Evolutionary conservation across 35 echinoderm and acorn worm genomes (phyloP).

Genomic region (Stichopus chloronotus): DNA sequence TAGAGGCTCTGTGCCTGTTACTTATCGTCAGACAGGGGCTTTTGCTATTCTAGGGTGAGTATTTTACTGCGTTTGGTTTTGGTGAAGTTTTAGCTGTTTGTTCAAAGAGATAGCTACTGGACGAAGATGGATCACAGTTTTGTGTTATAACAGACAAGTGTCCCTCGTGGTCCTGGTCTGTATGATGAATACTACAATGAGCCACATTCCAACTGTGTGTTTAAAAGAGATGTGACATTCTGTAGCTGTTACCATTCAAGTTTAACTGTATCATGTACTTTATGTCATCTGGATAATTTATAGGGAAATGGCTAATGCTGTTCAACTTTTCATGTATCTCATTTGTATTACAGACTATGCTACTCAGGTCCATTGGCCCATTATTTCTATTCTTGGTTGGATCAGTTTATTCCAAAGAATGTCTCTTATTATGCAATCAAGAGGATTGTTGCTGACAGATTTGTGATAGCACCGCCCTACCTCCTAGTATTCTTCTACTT

Average conservation of each 20-base stretch:
- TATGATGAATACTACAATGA: too few species aligned
- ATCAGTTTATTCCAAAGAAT: conserved; percentile 70
- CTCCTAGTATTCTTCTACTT: conserved; percentile 80
- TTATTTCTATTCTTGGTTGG: conserved; percentile 86
- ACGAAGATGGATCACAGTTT: too few species aligned
- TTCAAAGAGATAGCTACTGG: background rate
- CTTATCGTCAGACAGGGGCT: conserved; percentile 66
- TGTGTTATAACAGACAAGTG: too few species aligned
- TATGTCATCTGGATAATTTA: too few species aligned
- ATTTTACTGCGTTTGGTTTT: background rate
- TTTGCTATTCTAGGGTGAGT: conserved; percentile 82
- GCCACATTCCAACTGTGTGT: too few species aligned
- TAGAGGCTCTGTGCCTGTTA: conserved; percentile 36
- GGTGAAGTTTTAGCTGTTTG: background rate
- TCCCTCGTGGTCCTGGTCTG: too few species aligned
- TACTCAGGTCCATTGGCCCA: conserved; percentile 82
- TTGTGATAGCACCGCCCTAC: conserved; percentile 87
- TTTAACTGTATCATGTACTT: too few species aligned
- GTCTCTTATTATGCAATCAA: conserved; percentile 62
- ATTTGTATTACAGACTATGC: conserved; percentile 47
- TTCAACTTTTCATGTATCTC: too few species aligned
- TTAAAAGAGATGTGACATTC: too few species aligned
- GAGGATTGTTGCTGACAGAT: conserved; percentile 75
- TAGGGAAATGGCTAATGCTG: too few species aligned
- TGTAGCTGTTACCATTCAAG: too few species aligned